phyloP scores from a whole-genome alignment of 2,113 vertebrate genomes.

The Rhombomys opimus region DNA sequence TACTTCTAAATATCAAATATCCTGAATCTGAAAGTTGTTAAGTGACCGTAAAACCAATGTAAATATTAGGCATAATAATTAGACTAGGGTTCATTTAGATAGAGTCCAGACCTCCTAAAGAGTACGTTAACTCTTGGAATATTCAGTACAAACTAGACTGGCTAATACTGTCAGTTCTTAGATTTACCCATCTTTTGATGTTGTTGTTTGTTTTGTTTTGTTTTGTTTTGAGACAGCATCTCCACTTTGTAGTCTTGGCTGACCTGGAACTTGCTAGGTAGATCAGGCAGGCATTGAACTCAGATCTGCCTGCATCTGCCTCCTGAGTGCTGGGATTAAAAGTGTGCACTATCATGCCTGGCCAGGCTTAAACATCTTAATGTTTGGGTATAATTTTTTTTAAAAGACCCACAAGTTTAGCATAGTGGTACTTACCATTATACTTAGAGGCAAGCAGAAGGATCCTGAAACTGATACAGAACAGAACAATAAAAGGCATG shows the following conservation, averaged over 20 bases:
- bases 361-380: neutral
- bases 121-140: neutral
- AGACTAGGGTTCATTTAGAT: neutral
- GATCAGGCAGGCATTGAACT: neutral
- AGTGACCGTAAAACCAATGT: neutral
- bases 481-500: neutral
- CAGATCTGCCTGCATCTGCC: neutral
- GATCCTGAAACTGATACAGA: neutral
- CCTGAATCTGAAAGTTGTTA: neutral
- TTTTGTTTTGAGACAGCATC: neutral
- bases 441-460: neutral
- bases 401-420: neutral
- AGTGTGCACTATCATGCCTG: neutral
- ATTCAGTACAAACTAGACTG: neutral
- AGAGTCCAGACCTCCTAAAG: neutral
- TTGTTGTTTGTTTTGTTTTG: neutral
- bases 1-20: neutral
- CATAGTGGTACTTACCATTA: neutral
- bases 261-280: neutral
- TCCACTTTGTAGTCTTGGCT: neutral
- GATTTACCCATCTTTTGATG: neutral
- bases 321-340: neutral
- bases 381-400: neutral
- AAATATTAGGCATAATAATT: neutral
- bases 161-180: neutral